phyloP scores from a whole-genome alignment of 2,888 invertebrate species.

The Netelia fuscicornis region DNA sequence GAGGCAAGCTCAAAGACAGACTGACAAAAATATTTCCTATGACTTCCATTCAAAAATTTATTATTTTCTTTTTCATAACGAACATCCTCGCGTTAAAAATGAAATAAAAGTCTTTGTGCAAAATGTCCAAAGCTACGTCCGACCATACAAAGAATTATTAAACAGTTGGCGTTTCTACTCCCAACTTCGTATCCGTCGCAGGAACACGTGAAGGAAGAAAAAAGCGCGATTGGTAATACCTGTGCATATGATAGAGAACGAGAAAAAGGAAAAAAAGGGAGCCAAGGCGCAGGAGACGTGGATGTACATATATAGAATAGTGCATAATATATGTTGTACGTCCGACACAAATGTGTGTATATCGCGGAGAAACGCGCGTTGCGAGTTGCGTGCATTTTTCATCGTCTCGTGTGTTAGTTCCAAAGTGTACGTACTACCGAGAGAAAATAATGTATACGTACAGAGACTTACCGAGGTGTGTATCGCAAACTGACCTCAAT shows the following conservation, averaged over 20 bases:
- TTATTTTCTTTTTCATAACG: no score
- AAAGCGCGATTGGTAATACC: slow-evolving; percentile 46
- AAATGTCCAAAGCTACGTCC: slow-evolving; percentile 38
- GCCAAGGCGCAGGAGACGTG: slow-evolving; percentile 19
- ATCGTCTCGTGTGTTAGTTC: slow-evolving; percentile 66
- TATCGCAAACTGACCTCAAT: slow-evolving; percentile 74
- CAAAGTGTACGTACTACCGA: slow-evolving; percentile 30
- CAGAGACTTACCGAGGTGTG: slow-evolving; percentile 24
- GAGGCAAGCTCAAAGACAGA: no score
- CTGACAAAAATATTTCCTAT: no score
- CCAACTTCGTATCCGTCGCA: slow-evolving; percentile 2
- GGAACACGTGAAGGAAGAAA: slow-evolving; percentile 34
- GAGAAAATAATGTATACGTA: slow-evolving; percentile 42
- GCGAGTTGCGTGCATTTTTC: slow-evolving; percentile 69
- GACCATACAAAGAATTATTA: slow-evolving; percentile 72
- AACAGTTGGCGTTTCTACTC: slow-evolving; percentile 59
- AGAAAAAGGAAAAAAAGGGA: slow-evolving; percentile 11
- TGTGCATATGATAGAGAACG: slow-evolving; percentile 1
- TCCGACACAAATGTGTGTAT: slow-evolving; percentile 67
- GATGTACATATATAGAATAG: neutral
- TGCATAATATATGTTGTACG: slow-evolving; percentile 43
- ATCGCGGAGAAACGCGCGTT: slow-evolving; percentile 47
- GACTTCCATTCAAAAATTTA: no score
- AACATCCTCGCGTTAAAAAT: no score
- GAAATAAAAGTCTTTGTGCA: no score